Evolutionary conservation across 2,113 vertebrate genomes (phyloP), one percentile per base, ranked within the genome.

Genomic region (Anarrhichthys ocellatus): DNA sequence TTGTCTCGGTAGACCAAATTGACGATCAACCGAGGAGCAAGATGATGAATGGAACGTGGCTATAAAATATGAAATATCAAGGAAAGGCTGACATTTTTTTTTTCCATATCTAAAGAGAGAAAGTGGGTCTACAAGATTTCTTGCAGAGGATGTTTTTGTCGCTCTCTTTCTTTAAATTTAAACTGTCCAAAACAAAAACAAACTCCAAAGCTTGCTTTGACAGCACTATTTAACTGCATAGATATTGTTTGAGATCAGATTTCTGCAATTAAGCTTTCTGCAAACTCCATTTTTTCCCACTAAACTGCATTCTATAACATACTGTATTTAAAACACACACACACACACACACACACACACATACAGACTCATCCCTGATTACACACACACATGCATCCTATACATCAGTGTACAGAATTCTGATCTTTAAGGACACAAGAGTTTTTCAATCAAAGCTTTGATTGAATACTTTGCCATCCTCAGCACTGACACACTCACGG

Each of bases 401-500:
- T 24, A 68, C 73, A 87, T 87, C 82, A 87, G 38, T 9, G 64
- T 73, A 66, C 64, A 75, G 81, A 88, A 83, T 88, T 88, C 78
- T 88, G 89, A 89, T 91, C 84, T 92, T 92, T 88, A 84, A 90
- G 86, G 90, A 94, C 92, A 93, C 75, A 1, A 9, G 59, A 75
- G 82, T 82, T 91, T 85, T 93, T 92, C 90, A 94, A 93, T 92
- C 92, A 92, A 89, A 91, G 79, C 82, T 90, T 77, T 94, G 92
- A 94, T 91, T 92, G 93, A 93, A 93, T 90, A 89, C 92, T 92
- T 92, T 93, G 92, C 91, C 83, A 81, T 93, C 90, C 88, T 93
- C 92, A 94, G 92, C 93, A 92, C 80, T 91, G 77, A 63, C 88
- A 85, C 76, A 84, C 79, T 78, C 80, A 70, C 84, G 92, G 73